Evolutionary conservation across 2,113 vertebrate genomes (phyloP), one percentile per base, ranked within the genome.

Genomic region (Sigmodon hispidus): DNA sequence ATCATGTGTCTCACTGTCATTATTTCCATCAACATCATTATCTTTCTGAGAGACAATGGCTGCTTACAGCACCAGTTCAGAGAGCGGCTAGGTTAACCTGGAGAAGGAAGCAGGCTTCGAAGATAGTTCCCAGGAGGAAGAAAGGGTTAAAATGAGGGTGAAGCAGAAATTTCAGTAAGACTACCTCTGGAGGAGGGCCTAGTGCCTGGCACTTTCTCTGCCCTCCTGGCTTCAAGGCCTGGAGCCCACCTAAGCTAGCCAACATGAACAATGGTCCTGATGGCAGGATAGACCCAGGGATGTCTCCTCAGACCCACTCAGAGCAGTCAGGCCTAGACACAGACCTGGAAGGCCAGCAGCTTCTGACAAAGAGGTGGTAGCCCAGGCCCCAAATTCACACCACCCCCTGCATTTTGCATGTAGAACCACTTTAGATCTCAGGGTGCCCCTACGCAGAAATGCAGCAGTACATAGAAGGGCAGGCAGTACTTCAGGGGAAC

Each of bases 181-280:
- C 0, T 5, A 22, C 15, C 48, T n/a, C 12, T 52, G 0, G 0
- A 29, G 26, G 73, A n/a, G 6, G 55, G 1, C 21, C 15, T 0
- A 29, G 17, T 6, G 1, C 1, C 26, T 17, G 34, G 45, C 12
- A 0, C 16, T 57, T 55, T 5, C 61, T 40, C 61, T 57, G 50
- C 40, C 43, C 29, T 31, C 75, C 12, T 19, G 57, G n/a, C 77
- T 61, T 40, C 16, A 21, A 45, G 55, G 59, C 17, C 65, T 9
- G 2, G 24, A 73, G 26, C 50, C 2, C 36, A 7, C 24, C 10
- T 70, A 36, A 7, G 6, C 17, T 7, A 0, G 75, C 76, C 91
- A 63, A 2, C n/a, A 80, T 5, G 15, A 48, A 31, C 5, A 26
- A 45, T 34, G 3, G 36, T 0, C 16, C 4, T 7, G n/a, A n/a